Base-by-base conservation (phyloP, 37 sponge, comb jelly and placozoan species). In the Cladorhizidae sp. region DNA sequence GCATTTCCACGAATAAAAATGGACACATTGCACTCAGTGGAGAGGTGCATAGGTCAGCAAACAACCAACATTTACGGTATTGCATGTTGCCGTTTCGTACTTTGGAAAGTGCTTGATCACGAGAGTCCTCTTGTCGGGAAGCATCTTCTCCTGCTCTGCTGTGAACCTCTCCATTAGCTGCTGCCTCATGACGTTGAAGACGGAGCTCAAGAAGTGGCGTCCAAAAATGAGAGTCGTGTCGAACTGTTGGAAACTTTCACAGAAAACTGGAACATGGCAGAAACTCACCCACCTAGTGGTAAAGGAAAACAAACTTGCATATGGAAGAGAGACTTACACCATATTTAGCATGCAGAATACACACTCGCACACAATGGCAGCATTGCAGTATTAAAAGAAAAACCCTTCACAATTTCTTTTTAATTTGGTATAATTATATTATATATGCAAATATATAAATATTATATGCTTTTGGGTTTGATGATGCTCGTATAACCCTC, bases 171-270 rank as follows among this genome's bases (percentile, higher is more conserved):
- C 90, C 70, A 93, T 81, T 40, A 93, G 80, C 50, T 96, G 94
- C 26, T 78, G 56, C 65, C 83, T 85, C 83, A 96, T 85, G 28
- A 88, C 72, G 12, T 71, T 70, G 73, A 91, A 93, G 12, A 90
- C 87, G 21, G 92, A 90, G 21, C 81, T 86, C 67, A 96, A 86
- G 67, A 96, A 84, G 18, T 84, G 84, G 25, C 82, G 89, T 22
- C 97, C 97, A 75, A 96, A 96, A 43, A 91, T 88, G 18, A 81
- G 76, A 14, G 94, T 86, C 21, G 88, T 79, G 39, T 96, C 94
- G 54, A 75, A 75, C 41, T 84, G 84, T 20, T 75, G 83, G 0
- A 96, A 81, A 49, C 86, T 85, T 52, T 89, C 86, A 86, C 95
- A 89, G 42, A 82, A 81, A 23, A 84, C 77, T 23, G 97, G 97